Evolutionary conservation across 2,888 invertebrate genomes (phyloP).

Genomic region (Cephus nigrinus): DNA sequence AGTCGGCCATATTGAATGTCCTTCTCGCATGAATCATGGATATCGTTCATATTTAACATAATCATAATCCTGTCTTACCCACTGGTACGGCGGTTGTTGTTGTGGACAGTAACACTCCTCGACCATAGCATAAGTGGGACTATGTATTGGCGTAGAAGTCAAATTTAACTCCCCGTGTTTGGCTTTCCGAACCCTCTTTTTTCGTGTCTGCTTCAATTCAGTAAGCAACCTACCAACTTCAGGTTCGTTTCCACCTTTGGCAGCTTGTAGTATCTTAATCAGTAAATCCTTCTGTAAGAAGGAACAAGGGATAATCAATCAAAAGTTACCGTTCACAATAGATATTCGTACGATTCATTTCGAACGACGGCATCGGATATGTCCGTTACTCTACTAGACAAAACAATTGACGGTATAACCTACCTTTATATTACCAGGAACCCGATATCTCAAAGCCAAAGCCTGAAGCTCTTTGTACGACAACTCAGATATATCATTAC

Average conservation of each 20-base stretch:
- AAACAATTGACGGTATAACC: constrained; percentile 8
- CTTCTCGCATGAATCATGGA: background rate
- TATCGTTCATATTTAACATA: background rate
- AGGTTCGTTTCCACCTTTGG: constrained; percentile 45
- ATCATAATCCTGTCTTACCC: constrained; percentile 45
- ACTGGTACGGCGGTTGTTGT: constrained; percentile 49
- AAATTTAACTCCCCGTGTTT: constrained; percentile 36
- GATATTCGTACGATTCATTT: background rate
- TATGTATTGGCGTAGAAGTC: constrained; percentile 47
- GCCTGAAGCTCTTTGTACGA: constrained; percentile 60
- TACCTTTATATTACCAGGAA: constrained; percentile 62
- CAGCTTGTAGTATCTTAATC: constrained; percentile 53
- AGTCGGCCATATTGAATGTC: constrained; percentile 2
- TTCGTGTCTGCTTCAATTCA: constrained; percentile 54
- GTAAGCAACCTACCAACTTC: constrained; percentile 49
- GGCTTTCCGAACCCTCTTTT: constrained; percentile 48
- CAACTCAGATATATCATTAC: constrained; percentile 47
- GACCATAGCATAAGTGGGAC: constrained; percentile 47
- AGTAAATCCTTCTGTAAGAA: constrained; percentile 52
- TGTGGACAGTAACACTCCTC: constrained; percentile 47
- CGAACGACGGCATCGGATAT: background rate
- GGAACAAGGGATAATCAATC: background rate
- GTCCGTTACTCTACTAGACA: background rate
- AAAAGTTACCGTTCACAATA: background rate
- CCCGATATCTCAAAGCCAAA: constrained; percentile 51